Base-by-base conservation (phyloP, 35 echinoderm and acorn worm species). In the Eucidaris tribuloides region DNA sequence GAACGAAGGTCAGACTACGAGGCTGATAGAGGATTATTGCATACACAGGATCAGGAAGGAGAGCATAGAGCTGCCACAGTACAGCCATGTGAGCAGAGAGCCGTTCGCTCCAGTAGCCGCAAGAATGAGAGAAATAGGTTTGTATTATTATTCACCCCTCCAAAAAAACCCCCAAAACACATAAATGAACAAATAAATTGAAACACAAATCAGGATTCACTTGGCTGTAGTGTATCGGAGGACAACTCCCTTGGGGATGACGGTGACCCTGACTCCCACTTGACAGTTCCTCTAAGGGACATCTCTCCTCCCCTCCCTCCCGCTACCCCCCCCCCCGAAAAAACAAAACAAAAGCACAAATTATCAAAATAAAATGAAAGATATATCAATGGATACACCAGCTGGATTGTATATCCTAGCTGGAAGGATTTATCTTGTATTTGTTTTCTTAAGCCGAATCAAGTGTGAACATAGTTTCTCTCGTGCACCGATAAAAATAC, bases 61-160 rank as follows among this genome's bases (percentile, higher is more conserved):
- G 34, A 50, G 55, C 46, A 68, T 82, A n/a, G 87, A 89, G 32
- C 63, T 89, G 19, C 22, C 62, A 2, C 24, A 22, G 40, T 89
- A 83, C 56, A 41, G 45, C 31, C 79, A 89, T 83, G 80, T 89
- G 46, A 83, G 63, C 62, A 71, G 58, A 76, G 87, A 89, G 49
- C 79, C 79, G 2, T 89, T 65, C 45, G 81, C 45, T 62, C 39
- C 46, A 30, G 79, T 89, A 23, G 79, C 87, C 68, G 74, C 39
- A 42, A 89, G 80, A 89, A 89, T 89, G 62, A 62, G 87, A 82
- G 64, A 83, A 89, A 89, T 89, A 71, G 87, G 86, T 88, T 31
- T 60, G 76, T 64, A 39, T 27, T 43, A n/a, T 42, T 9, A 41
- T 25, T 7, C 9, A 54, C n/a, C n/a, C n/a, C 49, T 9, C 49